Evolutionary conservation across 2,888 invertebrate genomes (phyloP).

Genomic region (Eilema caniola): DNA sequence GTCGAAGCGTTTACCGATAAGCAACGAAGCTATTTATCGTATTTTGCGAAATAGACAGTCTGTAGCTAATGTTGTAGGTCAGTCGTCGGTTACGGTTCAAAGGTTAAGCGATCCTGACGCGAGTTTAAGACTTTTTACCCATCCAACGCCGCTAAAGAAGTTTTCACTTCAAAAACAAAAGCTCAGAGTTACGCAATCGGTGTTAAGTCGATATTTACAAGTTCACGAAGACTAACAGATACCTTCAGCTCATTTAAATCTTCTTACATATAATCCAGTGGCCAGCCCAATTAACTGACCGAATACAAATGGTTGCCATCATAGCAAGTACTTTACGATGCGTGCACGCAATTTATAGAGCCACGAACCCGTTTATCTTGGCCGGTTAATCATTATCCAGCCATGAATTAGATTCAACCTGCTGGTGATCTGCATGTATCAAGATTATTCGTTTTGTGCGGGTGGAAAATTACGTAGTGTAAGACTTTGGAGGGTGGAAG

Average conservation of each 20-base stretch:
- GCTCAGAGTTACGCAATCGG: neutral
- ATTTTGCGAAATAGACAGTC: too few relatives aligned
- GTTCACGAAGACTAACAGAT: neutral
- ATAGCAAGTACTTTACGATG: conserved; percentile 51
- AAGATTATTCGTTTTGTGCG: conserved; percentile 46
- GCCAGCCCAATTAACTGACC: conserved; percentile 50
- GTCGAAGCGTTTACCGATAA: too few relatives aligned
- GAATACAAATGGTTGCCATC: conserved; percentile 57
- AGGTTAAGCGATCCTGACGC: too few relatives aligned
- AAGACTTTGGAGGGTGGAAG: too few relatives aligned
- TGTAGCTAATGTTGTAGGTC: too few relatives aligned
- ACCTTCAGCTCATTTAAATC: conserved; percentile 11
- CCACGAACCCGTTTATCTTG: conserved; percentile 53
- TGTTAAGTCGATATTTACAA: neutral
- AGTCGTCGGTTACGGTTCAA: too few relatives aligned
- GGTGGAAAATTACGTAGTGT: too few relatives aligned
- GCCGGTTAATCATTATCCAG: conserved; percentile 58
- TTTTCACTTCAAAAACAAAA: neutral
- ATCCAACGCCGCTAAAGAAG: too few relatives aligned
- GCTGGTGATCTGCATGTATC: conserved; percentile 53
- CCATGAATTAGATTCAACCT: conserved; percentile 61
- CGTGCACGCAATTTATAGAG: conserved; percentile 54
- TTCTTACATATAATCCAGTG: conserved; percentile 27
- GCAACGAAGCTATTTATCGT: too few relatives aligned
- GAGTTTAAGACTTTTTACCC: too few relatives aligned